Evolutionary conservation across 2,113 vertebrate species (phyloP).

Genomic region (Pelusios castaneus): DNA sequence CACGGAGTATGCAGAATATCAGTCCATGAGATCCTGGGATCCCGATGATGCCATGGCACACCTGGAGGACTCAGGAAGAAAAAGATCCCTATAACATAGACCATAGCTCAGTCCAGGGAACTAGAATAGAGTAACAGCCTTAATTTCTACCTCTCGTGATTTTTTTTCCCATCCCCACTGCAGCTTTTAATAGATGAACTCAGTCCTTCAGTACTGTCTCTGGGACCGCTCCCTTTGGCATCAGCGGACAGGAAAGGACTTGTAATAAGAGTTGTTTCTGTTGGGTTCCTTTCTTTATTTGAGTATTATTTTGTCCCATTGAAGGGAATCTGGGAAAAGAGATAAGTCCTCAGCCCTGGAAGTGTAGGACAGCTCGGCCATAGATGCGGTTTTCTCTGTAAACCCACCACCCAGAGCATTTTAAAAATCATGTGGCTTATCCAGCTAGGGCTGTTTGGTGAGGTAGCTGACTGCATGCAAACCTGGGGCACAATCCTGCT

Average conservation of each 20-base stretch:
- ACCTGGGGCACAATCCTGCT: fast-evolving
- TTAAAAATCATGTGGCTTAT: not conserved
- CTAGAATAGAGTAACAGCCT: fast-evolving
- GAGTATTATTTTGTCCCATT: constrained; percentile 23
- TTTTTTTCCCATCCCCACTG: not conserved
- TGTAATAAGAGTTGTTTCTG: not conserved
- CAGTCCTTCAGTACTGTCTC: not conserved
- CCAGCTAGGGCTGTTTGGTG: not conserved
- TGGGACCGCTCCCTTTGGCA: fast-evolving
- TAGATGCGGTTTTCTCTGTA: not conserved
- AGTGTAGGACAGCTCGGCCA: not conserved
- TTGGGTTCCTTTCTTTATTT: not conserved
- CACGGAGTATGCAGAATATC: not conserved
- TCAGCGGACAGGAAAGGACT: fast-evolving
- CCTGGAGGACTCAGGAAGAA: fast-evolving
- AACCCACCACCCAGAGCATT: not conserved
- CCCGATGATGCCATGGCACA: fast-evolving
- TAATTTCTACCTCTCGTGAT: not conserved
- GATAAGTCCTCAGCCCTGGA: fast-evolving
- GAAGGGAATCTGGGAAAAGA: not conserved
- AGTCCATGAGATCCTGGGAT: not conserved
- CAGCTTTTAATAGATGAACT: constrained; percentile 7
- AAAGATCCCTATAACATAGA: not conserved
- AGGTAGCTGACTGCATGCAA: not conserved
- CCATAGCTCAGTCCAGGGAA: not conserved